These are phyloP conservation scores for Muricea muricata DNA, from an alignment of 92 coral and sea anemone genomes.

Conservation along the genomic window DNA sequence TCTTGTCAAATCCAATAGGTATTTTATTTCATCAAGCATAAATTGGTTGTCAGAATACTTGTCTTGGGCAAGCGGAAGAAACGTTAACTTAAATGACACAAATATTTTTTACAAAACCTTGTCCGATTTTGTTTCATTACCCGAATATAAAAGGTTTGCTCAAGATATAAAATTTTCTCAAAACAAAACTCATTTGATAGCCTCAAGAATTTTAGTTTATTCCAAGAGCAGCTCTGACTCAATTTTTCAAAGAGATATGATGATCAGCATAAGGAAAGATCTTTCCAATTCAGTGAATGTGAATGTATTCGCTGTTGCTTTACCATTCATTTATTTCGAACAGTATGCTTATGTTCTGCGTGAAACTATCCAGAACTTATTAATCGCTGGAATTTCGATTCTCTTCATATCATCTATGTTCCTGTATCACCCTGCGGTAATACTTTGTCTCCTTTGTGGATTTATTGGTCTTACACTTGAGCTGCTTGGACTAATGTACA, in stretches of 20 bases:
- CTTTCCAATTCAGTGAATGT: background rate
- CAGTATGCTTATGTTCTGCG: slow-evolving; percentile 62
- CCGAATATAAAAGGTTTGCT: slow-evolving; percentile 40
- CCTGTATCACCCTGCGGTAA: slow-evolving; percentile 52
- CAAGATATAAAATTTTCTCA: slow-evolving; percentile 5
- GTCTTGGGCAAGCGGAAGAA: slow-evolving; percentile 17
- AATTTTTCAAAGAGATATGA: slow-evolving; percentile 14
- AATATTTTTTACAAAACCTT: slow-evolving; percentile 15
- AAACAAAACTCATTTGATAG: background rate
- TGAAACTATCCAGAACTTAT: slow-evolving; percentile 62
- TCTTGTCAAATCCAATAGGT: slow-evolving; percentile 57
- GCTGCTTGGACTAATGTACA: slow-evolving; percentile 72
- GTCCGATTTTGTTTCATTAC: slow-evolving; percentile 6
- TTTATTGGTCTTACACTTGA: slow-evolving; percentile 68
- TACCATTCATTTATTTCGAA: slow-evolving; percentile 69
- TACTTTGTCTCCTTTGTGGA: slow-evolving; percentile 55
- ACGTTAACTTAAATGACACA: background rate
- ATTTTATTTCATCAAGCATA: slow-evolving; percentile 54
- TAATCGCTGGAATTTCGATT: slow-evolving; percentile 68
- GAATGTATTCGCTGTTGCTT: slow-evolving; percentile 54
- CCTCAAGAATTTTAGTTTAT: slow-evolving; percentile 23
- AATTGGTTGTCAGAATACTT: slow-evolving; percentile 74
- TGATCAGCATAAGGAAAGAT: slow-evolving; percentile 23
- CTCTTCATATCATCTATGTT: slow-evolving; percentile 66
- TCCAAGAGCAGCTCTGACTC: background rate